These are phyloP conservation scores for Aramus guarauna DNA, from an alignment of 2,113 vertebrate species.

Conservation along the genomic window DNA sequence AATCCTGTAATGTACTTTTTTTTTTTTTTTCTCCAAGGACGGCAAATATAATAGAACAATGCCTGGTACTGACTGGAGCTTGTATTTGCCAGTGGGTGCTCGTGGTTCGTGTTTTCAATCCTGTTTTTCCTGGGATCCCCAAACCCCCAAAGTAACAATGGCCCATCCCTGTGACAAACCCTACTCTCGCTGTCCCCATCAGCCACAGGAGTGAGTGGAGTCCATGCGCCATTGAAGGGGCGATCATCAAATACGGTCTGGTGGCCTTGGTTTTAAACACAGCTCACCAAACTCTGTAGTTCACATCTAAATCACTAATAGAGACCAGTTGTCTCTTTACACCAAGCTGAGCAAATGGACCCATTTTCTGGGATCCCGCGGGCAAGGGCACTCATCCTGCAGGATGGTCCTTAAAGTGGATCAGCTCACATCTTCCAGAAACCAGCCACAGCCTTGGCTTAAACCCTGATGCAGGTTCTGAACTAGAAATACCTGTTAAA, in stretches of 20 bases:
- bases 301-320: neutral
- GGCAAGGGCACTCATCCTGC: neutral
- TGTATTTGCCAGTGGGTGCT: neutral
- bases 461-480: neutral
- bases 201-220: neutral
- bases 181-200: neutral
- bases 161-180: neutral
- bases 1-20: neutral
- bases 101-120: neutral
- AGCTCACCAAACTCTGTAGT: neutral
- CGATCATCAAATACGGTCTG: neutral
- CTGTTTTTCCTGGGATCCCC: neutral
- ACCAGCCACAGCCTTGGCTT: neutral
- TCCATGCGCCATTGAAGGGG: neutral
- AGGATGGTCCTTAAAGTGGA: neutral
- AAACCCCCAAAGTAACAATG: neutral
- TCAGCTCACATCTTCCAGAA: neutral
- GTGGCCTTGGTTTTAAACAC: neutral
- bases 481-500: neutral
- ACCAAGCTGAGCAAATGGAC: neutral
- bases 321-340: neutral
- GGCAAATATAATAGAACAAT: neutral
- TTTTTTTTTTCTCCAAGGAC: neutral
- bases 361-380: fast-evolving
- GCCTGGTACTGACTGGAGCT: neutral